Conservation (phyloP, 2,888 invertebrate genomes). For the Ommatoiulus sabulosus region DNA sequence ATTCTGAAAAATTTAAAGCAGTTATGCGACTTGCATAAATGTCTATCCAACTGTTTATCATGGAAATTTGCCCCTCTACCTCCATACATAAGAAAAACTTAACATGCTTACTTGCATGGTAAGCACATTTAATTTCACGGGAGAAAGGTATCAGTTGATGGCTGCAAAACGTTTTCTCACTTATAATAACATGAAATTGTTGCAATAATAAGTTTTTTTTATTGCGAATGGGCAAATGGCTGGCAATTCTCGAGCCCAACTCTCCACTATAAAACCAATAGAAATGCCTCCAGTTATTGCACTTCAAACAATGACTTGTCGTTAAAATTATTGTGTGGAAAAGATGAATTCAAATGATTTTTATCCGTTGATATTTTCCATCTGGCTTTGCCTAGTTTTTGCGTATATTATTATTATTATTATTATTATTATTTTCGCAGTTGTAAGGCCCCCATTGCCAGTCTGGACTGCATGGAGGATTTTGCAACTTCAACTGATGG, state of each 20-base stretch:
- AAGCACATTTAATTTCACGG: background rate
- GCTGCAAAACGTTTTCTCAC: background rate
- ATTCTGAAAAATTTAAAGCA: too few species aligned
- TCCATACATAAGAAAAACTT: too few species aligned
- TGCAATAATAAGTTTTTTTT: background rate
- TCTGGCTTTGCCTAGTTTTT: too few species aligned
- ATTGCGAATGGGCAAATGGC: background rate
- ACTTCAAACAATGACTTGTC: background rate
- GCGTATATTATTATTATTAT: too few species aligned
- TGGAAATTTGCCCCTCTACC: too few species aligned
- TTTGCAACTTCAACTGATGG: constrained; percentile 75
- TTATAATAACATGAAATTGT: background rate
- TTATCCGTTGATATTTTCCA: background rate
- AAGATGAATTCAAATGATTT: constrained; percentile 18
- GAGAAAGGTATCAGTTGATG: background rate
- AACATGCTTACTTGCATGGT: background rate
- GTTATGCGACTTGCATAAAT: too few species aligned
- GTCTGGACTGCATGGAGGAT: constrained; percentile 94
- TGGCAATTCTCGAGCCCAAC: background rate
- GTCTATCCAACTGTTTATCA: too few species aligned
- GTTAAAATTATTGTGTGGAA: background rate
- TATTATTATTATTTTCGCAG: constrained; percentile 70
- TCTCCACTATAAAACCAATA: background rate
- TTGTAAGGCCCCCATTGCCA: constrained; percentile 92
- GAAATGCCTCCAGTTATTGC: background rate